Conservation (phyloP, 1,140 invertebrate genomes). For the Cryptotermes secundus region DNA sequence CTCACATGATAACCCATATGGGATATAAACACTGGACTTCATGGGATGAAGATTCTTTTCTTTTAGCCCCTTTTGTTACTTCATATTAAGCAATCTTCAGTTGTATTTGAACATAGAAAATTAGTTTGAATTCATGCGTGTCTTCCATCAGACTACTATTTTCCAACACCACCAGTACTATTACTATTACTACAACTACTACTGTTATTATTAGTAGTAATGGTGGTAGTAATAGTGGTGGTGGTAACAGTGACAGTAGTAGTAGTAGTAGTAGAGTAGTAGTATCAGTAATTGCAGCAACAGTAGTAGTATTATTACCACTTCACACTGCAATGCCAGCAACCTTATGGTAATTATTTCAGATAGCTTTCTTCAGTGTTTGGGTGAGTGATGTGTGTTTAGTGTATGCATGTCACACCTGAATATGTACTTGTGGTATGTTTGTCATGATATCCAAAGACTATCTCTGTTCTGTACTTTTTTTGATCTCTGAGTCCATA, state of each 20-base stretch:
- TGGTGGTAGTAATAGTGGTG: no score
- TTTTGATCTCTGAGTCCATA: no score
- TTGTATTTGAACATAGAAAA: neutral
- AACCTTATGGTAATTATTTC: slow-evolving; percentile 12
- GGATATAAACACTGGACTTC: neutral
- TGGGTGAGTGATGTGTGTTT: slow-evolving; percentile 15
- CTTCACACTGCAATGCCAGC: slow-evolving; percentile 8
- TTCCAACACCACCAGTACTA: neutral
- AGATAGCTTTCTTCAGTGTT: slow-evolving; percentile 12
- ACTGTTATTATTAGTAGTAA: neutral
- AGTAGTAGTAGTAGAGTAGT: no score
- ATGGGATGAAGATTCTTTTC: neutral
- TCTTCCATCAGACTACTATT: slow-evolving; percentile 12
- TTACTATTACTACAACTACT: neutral
- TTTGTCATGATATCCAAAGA: neutral
- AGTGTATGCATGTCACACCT: neutral
- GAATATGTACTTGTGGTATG: neutral
- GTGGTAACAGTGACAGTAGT: no score
- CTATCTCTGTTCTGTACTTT: no score
- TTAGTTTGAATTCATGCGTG: neutral
- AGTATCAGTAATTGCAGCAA: no score
- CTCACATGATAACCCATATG: neutral
- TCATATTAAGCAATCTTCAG: neutral
- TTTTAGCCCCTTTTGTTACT: neutral
- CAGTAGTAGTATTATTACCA: neutral